These are phyloP conservation scores for Podarcis lilfordi DNA, from an alignment of 2,797 vertebrate species.

Conservation along the genomic window DNA sequence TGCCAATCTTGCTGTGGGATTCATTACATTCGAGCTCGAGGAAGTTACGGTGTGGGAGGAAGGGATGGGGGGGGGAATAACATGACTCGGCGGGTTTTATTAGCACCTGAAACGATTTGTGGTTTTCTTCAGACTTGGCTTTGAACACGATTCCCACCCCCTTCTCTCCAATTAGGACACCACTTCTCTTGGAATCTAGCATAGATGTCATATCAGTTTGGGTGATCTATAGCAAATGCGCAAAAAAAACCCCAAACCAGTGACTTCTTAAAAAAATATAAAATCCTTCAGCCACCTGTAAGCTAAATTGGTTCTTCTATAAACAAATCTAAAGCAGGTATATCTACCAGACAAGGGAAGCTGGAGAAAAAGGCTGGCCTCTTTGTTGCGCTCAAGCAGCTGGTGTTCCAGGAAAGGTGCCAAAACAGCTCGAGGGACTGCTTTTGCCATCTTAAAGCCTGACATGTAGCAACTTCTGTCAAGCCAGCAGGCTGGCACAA, in stretches of 20 bases:
- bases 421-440: slow-evolving; percentile 45
- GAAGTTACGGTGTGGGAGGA: slow-evolving; percentile 13
- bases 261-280: slow-evolving; percentile 23
- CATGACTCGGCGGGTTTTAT: slow-evolving; percentile 24
- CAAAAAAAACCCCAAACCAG: neutral
- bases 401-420: slow-evolving; percentile 68
- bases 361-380: slow-evolving; percentile 36
- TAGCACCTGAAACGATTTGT: slow-evolving; percentile 44
- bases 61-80: neutral
- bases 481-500: neutral
- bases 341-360: slow-evolving; percentile 59
- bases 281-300: slow-evolving; percentile 55
- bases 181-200: neutral
- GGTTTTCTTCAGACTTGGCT: slow-evolving; percentile 30
- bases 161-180: neutral
- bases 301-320: slow-evolving; percentile 49
- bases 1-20: slow-evolving; percentile 16
- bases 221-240: slow-evolving; percentile 31
- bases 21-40: slow-evolving; percentile 33
- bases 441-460: slow-evolving; percentile 59
- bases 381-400: slow-evolving; percentile 56
- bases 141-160: neutral
- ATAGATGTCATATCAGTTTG: neutral
- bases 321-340: slow-evolving; percentile 60
- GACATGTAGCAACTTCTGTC: slow-evolving; percentile 4